Conservation (phyloP, 2,797 vertebrate genomes). For the Oreortyx pictus region DNA sequence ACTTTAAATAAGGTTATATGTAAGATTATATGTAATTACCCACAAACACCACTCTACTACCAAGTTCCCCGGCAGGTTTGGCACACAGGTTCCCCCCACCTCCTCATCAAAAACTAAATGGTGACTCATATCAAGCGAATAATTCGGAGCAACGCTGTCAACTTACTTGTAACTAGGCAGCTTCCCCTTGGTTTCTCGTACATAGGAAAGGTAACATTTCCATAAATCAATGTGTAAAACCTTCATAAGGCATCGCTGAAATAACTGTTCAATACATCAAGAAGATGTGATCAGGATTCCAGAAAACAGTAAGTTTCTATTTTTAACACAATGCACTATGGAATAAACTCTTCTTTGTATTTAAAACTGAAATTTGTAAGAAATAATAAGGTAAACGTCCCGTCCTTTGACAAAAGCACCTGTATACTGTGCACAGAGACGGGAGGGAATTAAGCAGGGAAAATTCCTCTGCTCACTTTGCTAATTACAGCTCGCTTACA, state of each 20-base stretch:
- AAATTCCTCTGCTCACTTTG: not conserved
- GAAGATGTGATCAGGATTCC: conserved; percentile 68
- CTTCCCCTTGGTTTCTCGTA: conserved; percentile 99
- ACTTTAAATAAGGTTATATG: not conserved
- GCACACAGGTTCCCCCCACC: not conserved
- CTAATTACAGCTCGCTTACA: not conserved
- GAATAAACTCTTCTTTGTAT: conserved; percentile 4
- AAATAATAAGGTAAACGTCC: not conserved
- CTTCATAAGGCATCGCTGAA: conserved; percentile 99
- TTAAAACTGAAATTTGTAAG: not conserved
- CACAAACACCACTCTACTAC: too few relatives aligned
- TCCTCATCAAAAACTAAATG: not conserved
- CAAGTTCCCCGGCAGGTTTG: not conserved
- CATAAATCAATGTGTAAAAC: conserved; percentile 99
- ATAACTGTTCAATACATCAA: conserved; percentile 85
- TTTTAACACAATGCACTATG: not conserved
- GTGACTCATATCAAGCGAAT: not conserved
- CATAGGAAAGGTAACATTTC: conserved; percentile 99
- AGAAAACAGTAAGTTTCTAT: not conserved
- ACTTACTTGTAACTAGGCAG: conserved; percentile 99
- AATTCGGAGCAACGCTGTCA: conserved; percentile 37
- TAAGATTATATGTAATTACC: not conserved
- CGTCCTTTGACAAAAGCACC: not conserved
- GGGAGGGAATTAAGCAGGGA: not conserved
- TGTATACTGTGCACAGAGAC: not conserved